Conservation (phyloP, 2,797 vertebrate genomes). For the Syngnathus acus region DNA sequence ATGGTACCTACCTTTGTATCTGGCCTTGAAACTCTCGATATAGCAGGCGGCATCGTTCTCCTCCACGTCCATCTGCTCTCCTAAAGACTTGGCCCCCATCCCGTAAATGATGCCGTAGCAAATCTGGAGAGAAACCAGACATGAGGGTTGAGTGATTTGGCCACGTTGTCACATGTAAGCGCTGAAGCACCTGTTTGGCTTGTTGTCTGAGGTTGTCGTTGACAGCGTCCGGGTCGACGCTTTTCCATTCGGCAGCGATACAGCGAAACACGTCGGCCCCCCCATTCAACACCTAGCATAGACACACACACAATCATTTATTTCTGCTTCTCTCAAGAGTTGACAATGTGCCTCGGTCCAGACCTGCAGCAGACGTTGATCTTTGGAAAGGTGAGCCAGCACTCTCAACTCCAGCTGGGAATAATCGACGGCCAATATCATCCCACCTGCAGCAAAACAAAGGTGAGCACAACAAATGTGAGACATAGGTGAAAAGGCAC, state of each 20-base stretch:
- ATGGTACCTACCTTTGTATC: constrained; percentile 80
- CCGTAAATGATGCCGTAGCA: constrained; percentile 98
- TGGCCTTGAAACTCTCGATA: constrained; percentile 91
- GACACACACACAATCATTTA: background rate
- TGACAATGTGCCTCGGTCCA: background rate
- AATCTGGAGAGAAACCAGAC: constrained; percentile 69
- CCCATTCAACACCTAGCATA: constrained; percentile 72
- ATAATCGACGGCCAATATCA: constrained; percentile 93
- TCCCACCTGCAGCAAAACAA: constrained; percentile 70
- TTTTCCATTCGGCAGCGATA: constrained; percentile 95
- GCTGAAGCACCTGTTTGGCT: constrained; percentile 82
- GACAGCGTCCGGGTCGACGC: constrained; percentile 75
- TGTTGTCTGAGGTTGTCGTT: constrained; percentile 83
- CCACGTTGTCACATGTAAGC: background rate
- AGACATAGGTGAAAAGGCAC: background rate
- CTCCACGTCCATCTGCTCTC: constrained; percentile 93
- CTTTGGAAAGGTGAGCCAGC: constrained; percentile 86
- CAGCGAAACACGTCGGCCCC: constrained; percentile 89
- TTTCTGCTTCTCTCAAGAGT: background rate
- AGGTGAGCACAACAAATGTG: background rate
- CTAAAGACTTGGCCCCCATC: constrained; percentile 91
- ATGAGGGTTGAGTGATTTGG: constrained; percentile 6
- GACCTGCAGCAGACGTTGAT: constrained; percentile 78
- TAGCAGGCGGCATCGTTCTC: constrained; percentile 86
- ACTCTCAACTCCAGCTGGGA: constrained; percentile 92